Percentiles rank a stretch among this genome's conserved stretches.
phyloP scores from a whole-genome alignment of 2,888 invertebrate genomes.

The Teinopalpus imperialis region DNA sequence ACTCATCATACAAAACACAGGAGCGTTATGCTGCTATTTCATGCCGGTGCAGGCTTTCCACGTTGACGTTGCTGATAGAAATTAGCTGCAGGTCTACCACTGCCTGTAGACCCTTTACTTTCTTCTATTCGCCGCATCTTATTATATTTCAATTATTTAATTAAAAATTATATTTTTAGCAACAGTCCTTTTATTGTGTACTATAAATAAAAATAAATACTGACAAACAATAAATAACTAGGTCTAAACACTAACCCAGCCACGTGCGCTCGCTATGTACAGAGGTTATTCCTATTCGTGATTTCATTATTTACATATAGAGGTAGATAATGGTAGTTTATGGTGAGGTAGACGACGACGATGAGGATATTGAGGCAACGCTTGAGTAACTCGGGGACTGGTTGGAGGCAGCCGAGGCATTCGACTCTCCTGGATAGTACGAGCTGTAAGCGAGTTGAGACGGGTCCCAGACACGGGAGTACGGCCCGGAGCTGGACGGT shows the following conservation, averaged over 20 bases:
- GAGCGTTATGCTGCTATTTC: too few relatives aligned
- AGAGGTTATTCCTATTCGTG: slow-evolving; percentile 26
- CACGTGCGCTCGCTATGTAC: slow-evolving; percentile 43
- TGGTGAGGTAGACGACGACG: slow-evolving; percentile 52
- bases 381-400: slow-evolving; percentile 75
- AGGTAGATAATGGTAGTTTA: slow-evolving; percentile 54
- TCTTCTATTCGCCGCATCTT: too few relatives aligned
- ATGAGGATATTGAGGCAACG: slow-evolving; percentile 71
- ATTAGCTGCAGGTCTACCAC: too few relatives aligned
- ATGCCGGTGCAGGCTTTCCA: too few relatives aligned
- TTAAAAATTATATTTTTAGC: slow-evolving; percentile 31
- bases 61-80: too few relatives aligned
- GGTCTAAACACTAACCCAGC: slow-evolving; percentile 61
- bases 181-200: slow-evolving; percentile 68
- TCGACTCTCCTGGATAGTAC: slow-evolving; percentile 85
- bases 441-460: slow-evolving; percentile 87
- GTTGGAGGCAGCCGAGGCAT: slow-evolving; percentile 79
- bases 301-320: slow-evolving; percentile 46
- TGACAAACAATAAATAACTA: slow-evolving; percentile 73
- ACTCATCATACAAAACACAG: too few relatives aligned
- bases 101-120: too few relatives aligned
- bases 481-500: slow-evolving; percentile 87
- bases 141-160: too few relatives aligned
- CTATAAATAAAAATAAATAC: slow-evolving; percentile 77
- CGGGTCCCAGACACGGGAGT: slow-evolving; percentile 89